A percentile compares a stretch with the other conserved stretches of the same genome.
phyloP scores from a whole-genome alignment of 2,113 vertebrate species.

The Nematolebias whitei region DNA sequence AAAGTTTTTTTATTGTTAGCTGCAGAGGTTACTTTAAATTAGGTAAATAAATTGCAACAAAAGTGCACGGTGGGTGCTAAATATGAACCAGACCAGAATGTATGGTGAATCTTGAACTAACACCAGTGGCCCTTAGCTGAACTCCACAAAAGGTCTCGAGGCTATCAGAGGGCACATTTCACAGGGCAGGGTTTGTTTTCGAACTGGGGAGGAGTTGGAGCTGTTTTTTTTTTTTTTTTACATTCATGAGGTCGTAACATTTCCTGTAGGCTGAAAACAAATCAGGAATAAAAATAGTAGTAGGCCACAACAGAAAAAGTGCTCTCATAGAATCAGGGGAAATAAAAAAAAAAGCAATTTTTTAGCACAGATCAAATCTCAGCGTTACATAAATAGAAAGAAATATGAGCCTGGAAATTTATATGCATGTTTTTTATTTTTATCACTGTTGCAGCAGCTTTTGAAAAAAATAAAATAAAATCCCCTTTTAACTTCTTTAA shows the following conservation, averaged over 20 bases:
- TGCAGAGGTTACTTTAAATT: not conserved
- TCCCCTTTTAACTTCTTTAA: conserved; percentile 36
- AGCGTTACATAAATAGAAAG: conserved; percentile 65
- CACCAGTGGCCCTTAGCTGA: conserved; percentile 56
- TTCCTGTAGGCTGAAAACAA: conserved; percentile 65
- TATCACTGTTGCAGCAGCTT: conserved; percentile 47
- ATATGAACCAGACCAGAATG: conserved; percentile 44
- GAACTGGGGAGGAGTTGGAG: conserved; percentile 48
- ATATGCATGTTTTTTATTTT: conserved; percentile 50
- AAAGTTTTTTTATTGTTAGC: not conserved
- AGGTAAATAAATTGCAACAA: not conserved
- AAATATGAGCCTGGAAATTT: conserved; percentile 66
- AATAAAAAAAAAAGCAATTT: conserved; percentile 47
- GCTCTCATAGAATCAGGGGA: conserved; percentile 24
- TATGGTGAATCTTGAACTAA: conserved; percentile 57
- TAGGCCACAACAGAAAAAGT: conserved; percentile 34
- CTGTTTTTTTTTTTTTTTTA: conserved; percentile 15
- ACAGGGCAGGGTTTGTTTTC: conserved; percentile 62
- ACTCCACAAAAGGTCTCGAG: conserved; percentile 41
- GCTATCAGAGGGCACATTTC: conserved; percentile 54
- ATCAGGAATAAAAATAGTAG: conserved; percentile 76
- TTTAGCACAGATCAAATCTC: conserved; percentile 58
- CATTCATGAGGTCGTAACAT: conserved; percentile 67
- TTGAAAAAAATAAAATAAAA: not conserved
- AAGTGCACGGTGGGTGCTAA: conserved; percentile 44